Base-by-base conservation (phyloP, 2,888 invertebrate species). In the Eugnorisma glareosa region DNA sequence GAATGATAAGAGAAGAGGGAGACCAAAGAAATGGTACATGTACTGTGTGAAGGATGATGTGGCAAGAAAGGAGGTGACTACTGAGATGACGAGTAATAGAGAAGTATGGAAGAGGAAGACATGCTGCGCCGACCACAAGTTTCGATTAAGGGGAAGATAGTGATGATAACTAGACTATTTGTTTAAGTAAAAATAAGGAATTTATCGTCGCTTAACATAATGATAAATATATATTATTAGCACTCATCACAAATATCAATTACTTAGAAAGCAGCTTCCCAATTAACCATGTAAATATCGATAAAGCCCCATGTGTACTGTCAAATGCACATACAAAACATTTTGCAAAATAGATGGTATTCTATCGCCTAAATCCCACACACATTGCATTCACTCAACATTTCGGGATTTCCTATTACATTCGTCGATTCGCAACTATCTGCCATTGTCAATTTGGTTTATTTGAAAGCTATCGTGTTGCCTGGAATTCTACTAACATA, bases 331-430 rank as follows among this genome's bases (percentile, higher is more conserved):
- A 31, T 40, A 35, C 13, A 11, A 51, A 61, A 48, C n/a, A 81
- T 67, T 75, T 61, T 45, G 18, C 67, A 6, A 67, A 21, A 54
- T 54, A 70, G 67, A 81, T 43, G 35, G 59, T 67, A 15, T 13
- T 66, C 15, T 51, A 13, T 64, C 28, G 10, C 18, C 8, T 15
- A 59, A 45, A 61, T 67, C 45, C 37, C 0, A 13, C 0, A 13
- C 11, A 43, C 13, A 43, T 37, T 37, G 51, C 51, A 75, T 67
- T 67, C 80, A 80, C 37, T 81, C 76, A 57, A 18, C 59, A 45
- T 59, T 76, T 75, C 5, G 21, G 45, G 48, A 75, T 54, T 61
- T 48, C 15, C 54, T 40, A 77, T 57, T 71, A 61, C 54, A 28
- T 57, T 54, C 66, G 2, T 21, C 51, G 68, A 59, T 45, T 59